These are phyloP conservation scores for Sciaenops ocellatus DNA, from an alignment of 2,797 vertebrate species.

Conservation along the genomic window DNA sequence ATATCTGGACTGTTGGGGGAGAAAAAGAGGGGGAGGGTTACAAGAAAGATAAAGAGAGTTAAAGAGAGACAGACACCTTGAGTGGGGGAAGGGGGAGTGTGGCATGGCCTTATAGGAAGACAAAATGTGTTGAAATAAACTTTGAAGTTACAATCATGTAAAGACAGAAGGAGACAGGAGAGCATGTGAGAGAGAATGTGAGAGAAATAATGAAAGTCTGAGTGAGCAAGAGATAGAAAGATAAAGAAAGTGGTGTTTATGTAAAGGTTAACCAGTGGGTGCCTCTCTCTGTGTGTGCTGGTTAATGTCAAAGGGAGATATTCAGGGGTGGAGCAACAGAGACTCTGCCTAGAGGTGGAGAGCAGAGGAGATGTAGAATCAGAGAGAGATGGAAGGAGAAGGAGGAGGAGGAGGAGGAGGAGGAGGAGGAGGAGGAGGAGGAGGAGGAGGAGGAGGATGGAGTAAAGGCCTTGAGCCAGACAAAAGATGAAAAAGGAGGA, in stretches of 20 bases:
- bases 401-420: constrained; percentile 21
- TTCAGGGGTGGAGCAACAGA: constrained; percentile 41
- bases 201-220: constrained; percentile 7
- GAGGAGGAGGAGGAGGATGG: constrained; percentile 9
- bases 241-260: constrained; percentile 57
- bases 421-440: constrained; percentile 9
- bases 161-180: constrained; percentile 10
- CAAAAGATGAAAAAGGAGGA: constrained; percentile 35
- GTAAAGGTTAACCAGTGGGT: constrained; percentile 77
- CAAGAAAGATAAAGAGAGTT: constrained; percentile 15
- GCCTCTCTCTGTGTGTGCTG: constrained; percentile 24
- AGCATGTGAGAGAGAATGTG: background rate
- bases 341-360: constrained; percentile 26
- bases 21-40: background rate
- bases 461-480: constrained; percentile 33
- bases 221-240: constrained; percentile 23
- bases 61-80: constrained; percentile 9
- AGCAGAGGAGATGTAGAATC: constrained; percentile 27
- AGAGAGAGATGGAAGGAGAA: background rate
- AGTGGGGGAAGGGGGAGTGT: background rate
- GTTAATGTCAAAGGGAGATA: constrained; percentile 9
- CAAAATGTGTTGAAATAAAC: background rate
- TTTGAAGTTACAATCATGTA: constrained; percentile 4
- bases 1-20: constrained; percentile 33
- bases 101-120: background rate